phyloP scores from a whole-genome alignment of 2,888 invertebrate species.

The Phalera bucephala region DNA sequence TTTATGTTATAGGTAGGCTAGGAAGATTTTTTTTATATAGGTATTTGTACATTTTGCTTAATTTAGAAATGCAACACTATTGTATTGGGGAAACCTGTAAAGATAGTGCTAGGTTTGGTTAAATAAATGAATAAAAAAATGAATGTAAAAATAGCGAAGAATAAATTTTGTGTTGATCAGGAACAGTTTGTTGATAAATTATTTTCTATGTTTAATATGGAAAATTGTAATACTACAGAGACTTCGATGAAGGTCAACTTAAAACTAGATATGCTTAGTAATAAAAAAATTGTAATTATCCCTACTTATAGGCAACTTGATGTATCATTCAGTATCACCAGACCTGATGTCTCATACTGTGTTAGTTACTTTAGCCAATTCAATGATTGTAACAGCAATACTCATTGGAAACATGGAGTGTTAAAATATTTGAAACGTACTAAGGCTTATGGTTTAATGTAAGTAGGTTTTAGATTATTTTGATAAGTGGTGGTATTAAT shows the following conservation, averaged over 20 bases:
- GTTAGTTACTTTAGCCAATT: constrained; percentile 9
- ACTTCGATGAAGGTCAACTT: constrained; percentile 1
- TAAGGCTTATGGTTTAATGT: neutral
- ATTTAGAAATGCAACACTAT: too few species aligned
- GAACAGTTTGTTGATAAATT: constrained; percentile 2
- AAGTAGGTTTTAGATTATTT: too few species aligned
- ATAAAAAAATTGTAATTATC: neutral
- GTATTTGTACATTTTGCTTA: too few species aligned
- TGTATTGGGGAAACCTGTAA: too few species aligned
- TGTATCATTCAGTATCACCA: constrained; percentile 5
- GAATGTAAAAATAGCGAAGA: neutral
- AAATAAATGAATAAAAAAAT: too few species aligned
- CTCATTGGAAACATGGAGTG: too few species aligned
- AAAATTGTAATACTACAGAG: constrained; percentile 1
- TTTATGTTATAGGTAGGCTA: too few species aligned
- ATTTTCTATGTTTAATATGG: neutral
- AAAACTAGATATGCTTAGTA: constrained; percentile 1
- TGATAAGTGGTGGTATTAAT: too few species aligned
- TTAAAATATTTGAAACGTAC: constrained; percentile 5
- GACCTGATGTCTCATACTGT: constrained; percentile 4
- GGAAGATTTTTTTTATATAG: too few species aligned
- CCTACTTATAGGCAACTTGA: constrained; percentile 3
- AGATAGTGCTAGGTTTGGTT: constrained; percentile 3
- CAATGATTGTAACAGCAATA: neutral
- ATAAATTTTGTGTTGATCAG: constrained; percentile 4